phyloP scores from a whole-genome alignment of 2,113 vertebrate species.

The Ascaphus truei region DNA sequence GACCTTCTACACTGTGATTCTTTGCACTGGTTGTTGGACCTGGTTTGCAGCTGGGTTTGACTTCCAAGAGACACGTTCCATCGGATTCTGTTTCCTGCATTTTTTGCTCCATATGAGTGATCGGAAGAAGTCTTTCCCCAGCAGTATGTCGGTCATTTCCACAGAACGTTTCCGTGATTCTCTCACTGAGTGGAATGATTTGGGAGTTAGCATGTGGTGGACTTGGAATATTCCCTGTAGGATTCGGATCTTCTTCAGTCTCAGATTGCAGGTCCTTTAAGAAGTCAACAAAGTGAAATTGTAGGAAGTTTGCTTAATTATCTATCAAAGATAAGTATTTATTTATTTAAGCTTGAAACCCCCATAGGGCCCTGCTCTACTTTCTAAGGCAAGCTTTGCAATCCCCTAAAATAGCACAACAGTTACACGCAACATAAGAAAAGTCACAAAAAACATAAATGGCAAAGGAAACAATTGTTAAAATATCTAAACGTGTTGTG shows the following conservation, averaged over 20 bases:
- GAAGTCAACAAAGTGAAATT: slow-evolving; percentile 39
- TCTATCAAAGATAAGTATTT: neutral
- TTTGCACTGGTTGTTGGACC: neutral
- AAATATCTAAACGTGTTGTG: no score
- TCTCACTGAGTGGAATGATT: slow-evolving; percentile 47
- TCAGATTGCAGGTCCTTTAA: slow-evolving; percentile 62
- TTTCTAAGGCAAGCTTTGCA: no score
- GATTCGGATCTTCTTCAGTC: slow-evolving; percentile 44
- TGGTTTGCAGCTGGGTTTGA: neutral
- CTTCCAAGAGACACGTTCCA: neutral
- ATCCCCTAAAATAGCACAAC: no score
- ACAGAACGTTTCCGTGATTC: slow-evolving; percentile 15
- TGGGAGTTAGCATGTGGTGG: slow-evolving; percentile 13
- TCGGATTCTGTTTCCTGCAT: slow-evolving; percentile 6
- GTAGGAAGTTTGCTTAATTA: neutral
- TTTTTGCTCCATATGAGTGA: neutral
- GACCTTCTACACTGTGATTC: slow-evolving; percentile 18
- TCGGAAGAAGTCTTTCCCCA: neutral
- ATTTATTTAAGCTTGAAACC: no score
- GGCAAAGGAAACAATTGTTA: no score
- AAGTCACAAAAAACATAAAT: no score
- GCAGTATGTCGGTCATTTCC: slow-evolving; percentile 31
- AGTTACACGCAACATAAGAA: no score
- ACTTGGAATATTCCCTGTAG: slow-evolving; percentile 40
- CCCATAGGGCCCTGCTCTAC: no score